Evolutionary conservation across 2,888 invertebrate species (phyloP), one percentile per base, ranked within the genome.

Genomic region (Pristionchus japonicus): DNA sequence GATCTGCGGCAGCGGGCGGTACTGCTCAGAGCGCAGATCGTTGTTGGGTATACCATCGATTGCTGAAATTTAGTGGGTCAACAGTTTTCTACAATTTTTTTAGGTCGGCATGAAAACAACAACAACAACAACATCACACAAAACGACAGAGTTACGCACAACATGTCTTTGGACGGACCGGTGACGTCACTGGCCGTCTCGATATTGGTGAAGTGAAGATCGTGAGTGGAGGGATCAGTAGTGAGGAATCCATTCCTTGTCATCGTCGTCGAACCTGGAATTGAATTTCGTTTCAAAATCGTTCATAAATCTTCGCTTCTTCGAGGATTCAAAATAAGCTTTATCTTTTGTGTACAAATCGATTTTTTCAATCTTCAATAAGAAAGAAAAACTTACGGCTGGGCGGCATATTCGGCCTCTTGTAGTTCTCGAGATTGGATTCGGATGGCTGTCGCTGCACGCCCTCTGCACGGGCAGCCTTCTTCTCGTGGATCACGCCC

Each of bases 41-140:
- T 37, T 85, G 85, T 85, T 85, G 31, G 85, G 85, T 34, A 85
- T 64, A 64, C 85, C 85, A 64, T 64, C 61, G 85, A 85, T 85
- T 64, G 85, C 85, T 85, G 85, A 40, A 85, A 74, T 6, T 17
- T n/a, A 2, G n/a, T 23, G 61, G n/a, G n/a, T n/a, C 57, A 20
- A 2, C 23, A 23, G 57, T 23, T 43, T 43, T 43, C 43, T 6
- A 43, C 43, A 43, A 11, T 9, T 43, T 43, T 43, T 43, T 43
- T 43, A 43, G 43, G 11, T 11, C 43, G 43, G 11, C 11, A 43
- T 43, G 7, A 43, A 6, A 43, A 43, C 11, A 6, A 43, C 43
- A 43, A 43, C 43, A 6, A 43, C 43, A 6, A 9, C 43, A 9
- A 70, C 70, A 70, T 31, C 70, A 31, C 34, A 34, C 34, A 15